Evolutionary conservation across 2,113 vertebrate species (phyloP).

Genomic region (Mastomys natalensis): DNA sequence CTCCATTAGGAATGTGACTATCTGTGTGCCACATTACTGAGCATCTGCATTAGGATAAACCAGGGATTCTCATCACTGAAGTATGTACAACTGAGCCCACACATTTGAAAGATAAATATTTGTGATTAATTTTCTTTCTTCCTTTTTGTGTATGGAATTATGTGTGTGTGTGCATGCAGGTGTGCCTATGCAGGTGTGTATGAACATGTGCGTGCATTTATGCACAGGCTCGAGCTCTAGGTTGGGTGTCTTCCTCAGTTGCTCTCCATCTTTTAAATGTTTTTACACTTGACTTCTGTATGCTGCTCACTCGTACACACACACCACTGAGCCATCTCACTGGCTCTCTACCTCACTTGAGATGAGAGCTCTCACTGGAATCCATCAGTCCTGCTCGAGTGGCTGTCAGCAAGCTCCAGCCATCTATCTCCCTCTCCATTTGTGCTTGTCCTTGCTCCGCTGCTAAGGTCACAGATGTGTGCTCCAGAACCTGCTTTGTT

Average conservation of each 20-base stretch:
- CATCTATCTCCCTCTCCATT: neutral
- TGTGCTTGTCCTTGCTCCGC: neutral
- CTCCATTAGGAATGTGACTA: neutral
- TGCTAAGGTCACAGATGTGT: neutral
- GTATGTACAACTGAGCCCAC: neutral
- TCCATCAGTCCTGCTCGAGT: too few relatives aligned
- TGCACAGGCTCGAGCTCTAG: neutral
- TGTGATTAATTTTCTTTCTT: neutral
- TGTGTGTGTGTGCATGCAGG: neutral
- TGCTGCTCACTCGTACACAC: neutral
- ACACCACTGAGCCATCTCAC: neutral
- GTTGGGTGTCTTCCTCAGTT: neutral
- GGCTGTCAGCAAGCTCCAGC: neutral
- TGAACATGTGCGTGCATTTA: neutral
- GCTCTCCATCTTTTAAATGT: neutral
- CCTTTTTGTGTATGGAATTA: neutral
- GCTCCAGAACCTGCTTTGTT: neutral
- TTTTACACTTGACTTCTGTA: neutral
- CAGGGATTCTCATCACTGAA: neutral
- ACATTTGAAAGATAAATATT: constrained; percentile 54
- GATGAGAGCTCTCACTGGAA: neutral
- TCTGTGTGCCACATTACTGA: neutral
- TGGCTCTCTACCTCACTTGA: neutral
- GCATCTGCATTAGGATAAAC: neutral
- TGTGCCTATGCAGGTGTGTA: neutral